A percentile compares a stretch with the other conserved stretches of the same genome.
These are phyloP conservation scores for Daktulosphaira vitifoliae DNA, from an alignment of 1,140 invertebrate genomes.

Conservation along the genomic window DNA sequence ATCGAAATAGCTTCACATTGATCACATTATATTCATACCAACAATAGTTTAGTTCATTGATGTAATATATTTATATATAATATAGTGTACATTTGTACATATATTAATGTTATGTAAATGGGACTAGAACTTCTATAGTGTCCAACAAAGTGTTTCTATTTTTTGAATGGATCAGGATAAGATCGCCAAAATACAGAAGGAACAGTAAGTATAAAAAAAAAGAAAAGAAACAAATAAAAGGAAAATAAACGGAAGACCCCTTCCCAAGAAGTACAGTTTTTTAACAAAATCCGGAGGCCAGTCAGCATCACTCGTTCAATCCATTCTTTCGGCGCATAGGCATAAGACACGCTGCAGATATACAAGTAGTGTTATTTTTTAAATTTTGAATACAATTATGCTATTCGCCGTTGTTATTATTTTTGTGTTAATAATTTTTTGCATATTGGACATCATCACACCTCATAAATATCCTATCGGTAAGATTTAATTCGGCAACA, in stretches of 20 bases:
- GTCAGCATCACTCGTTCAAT: conserved; percentile 22
- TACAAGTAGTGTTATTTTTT: background rate
- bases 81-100: background rate
- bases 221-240: conserved; percentile 27
- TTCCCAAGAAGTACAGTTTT: conserved; percentile 26
- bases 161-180: conserved; percentile 32
- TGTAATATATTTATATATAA: conserved; percentile 1
- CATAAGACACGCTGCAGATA: conserved; percentile 5
- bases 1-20: conserved; percentile 29
- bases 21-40: conserved; percentile 9
- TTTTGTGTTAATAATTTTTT: conserved; percentile 17
- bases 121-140: background rate
- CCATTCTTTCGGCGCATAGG: conserved; percentile 18
- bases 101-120: conserved; percentile 26
- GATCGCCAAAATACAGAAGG: conserved; percentile 33
- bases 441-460: conserved; percentile 18
- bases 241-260: conserved; percentile 32
- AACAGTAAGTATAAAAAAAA: conserved; percentile 10
- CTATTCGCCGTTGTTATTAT: background rate
- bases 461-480: conserved; percentile 32
- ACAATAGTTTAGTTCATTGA: background rate
- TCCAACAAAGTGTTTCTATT: conserved; percentile 25
- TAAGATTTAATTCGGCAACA: no score
- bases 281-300: conserved; percentile 19
- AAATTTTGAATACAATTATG: background rate